Evolutionary conservation across 2,888 invertebrate genomes (phyloP), one percentile per base, ranked within the genome.

Genomic region (Xestia c-nigrum): DNA sequence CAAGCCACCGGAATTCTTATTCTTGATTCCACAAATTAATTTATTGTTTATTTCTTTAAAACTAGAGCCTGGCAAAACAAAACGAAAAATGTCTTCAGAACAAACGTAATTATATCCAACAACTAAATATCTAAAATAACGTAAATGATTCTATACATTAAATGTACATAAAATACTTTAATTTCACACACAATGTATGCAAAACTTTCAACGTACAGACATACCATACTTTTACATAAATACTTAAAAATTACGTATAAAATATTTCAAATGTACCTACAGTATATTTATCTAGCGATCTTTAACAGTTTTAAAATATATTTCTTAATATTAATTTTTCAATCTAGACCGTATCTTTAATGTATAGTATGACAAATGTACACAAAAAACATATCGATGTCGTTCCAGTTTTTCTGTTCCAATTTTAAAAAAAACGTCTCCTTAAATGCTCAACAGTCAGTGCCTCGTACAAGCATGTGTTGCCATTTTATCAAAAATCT

Each of bases 251-350:
- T 72, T 83, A 87, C 63, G 87, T 79, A 87, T 81, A 83, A 85
- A 86, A 85, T 83, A 88, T 81, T 82, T 84, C 55, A 70, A 82
- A 83, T 83, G 69, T 80, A 82, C 76, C 76, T 87, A 85, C 73
- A 78, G 74, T 85, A 85, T 76, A 82, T 72, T 85, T 74, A 70
- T 69, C 87, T 87, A 87, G 86, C 87, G 86, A 77, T 74, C 43
- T 84, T 76, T 75, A 80, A 87, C 81, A 85, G 14, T 81, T 68
- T 87, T 84, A 76, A 84, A 87, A 87, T 79, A 80, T 77, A 80
- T 82, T 76, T 73, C 78, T 83, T 79, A 77, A 46, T 63, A 31
- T 69, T 46, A 76, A 38, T 64, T 74, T 74, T 80, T 79, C 46
- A 68, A 72, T 70, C 70, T 80, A 86, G 31, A 59, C 47, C 63